A percentile compares a stretch with the other conserved stretches of the same genome.
These are phyloP conservation scores for Beroe forskalii DNA, from an alignment of 37 sponge, comb jelly and placozoan genomes.

Conservation along the genomic window DNA sequence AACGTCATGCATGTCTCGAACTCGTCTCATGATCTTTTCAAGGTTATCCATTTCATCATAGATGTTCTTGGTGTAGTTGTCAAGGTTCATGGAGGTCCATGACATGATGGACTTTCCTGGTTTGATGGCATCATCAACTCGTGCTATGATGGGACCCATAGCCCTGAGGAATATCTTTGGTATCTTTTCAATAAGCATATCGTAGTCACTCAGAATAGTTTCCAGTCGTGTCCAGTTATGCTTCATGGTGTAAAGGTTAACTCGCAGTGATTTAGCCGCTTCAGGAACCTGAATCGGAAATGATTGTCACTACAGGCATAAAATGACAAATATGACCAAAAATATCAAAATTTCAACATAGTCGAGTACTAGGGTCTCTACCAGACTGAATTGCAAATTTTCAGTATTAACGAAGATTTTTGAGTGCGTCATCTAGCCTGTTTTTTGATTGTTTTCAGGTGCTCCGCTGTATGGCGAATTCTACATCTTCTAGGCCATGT, in stretches of 20 bases:
- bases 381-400: constrained; percentile 78
- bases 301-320: too few relatives aligned
- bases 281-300: constrained; percentile 68
- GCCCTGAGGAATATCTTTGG: constrained; percentile 74
- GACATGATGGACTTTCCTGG: constrained; percentile 84
- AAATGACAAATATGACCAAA: too few relatives aligned
- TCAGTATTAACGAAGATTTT: too few relatives aligned
- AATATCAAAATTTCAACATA: too few relatives aligned
- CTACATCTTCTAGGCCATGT: too few relatives aligned
- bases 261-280: constrained; percentile 67
- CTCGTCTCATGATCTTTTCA: constrained; percentile 80
- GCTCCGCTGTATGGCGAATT: too few relatives aligned
- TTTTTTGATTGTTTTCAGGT: constrained; percentile 74
- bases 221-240: constrained; percentile 67
- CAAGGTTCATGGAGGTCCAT: constrained; percentile 89
- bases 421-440: too few relatives aligned
- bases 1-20: constrained; percentile 71
- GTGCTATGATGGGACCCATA: constrained; percentile 78
- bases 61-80: constrained; percentile 70
- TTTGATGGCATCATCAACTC: constrained; percentile 78
- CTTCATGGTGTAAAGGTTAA: constrained; percentile 68
- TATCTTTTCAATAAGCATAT: constrained; percentile 72
- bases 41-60: constrained; percentile 70
- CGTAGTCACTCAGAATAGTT: constrained; percentile 70
- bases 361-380: too few relatives aligned